These are phyloP conservation scores for Saturnia japonica DNA, from an alignment of 2,888 invertebrate genomes.

Conservation along the genomic window DNA sequence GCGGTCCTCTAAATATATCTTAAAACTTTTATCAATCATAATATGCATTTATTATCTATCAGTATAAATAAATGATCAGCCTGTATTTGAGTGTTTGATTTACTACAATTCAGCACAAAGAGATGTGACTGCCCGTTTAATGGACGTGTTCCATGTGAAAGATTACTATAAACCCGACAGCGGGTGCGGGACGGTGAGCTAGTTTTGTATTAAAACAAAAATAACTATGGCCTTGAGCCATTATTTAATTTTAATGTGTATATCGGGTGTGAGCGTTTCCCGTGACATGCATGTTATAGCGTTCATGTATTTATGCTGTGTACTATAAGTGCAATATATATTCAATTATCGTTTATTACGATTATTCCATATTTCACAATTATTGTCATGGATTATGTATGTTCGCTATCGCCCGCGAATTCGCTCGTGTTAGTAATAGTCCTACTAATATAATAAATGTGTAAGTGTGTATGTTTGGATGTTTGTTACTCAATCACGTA, in stretches of 20 bases:
- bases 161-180: constrained; percentile 17
- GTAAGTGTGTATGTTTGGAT: no score
- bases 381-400: background rate
- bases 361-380: background rate
- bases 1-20: no score
- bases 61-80: background rate
- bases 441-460: no score
- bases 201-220: constrained; percentile 61
- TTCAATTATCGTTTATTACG: background rate
- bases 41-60: background rate
- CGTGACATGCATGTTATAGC: constrained; percentile 49
- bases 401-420: no score
- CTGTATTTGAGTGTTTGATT: background rate
- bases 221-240: constrained; percentile 72
- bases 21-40: background rate
- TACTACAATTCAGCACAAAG: background rate
- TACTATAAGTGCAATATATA: background rate
- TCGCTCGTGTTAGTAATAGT: no score
- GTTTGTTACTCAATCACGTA: no score
- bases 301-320: constrained; percentile 14
- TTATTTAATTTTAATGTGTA: constrained; percentile 75
- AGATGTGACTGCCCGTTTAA: constrained; percentile 15
- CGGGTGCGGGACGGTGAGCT: constrained; percentile 41
- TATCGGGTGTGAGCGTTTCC: constrained; percentile 49
- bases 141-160: constrained; percentile 10